Conservation (phyloP, 2,888 invertebrate species). For the Balanococcus diminutus region DNA sequence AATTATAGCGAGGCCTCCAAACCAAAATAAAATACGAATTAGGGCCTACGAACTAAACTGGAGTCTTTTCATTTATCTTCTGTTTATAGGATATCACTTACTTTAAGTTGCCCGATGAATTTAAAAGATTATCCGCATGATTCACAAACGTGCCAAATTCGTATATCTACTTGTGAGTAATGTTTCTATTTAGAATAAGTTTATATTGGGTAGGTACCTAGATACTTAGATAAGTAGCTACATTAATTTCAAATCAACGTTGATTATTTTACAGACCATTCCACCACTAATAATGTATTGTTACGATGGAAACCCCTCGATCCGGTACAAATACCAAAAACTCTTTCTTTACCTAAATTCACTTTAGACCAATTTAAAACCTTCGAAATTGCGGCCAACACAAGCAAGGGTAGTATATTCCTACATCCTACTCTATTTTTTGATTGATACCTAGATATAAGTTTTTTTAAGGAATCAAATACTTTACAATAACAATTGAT, state of each 20-base stretch:
- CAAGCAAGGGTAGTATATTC: neutral
- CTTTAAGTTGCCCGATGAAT: slow-evolving; percentile 13
- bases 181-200: neutral
- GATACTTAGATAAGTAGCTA: neutral
- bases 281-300: neutral
- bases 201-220: neutral
- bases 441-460: too few relatives aligned
- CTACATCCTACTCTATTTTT: too few relatives aligned
- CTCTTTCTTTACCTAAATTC: neutral
- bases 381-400: neutral
- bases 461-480: too few relatives aligned
- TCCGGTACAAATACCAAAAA: neutral
- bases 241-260: neutral
- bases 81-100: neutral
- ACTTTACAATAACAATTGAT: too few relatives aligned
- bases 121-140: neutral
- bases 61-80: too few relatives aligned
- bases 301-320: neutral
- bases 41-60: too few relatives aligned
- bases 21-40: too few relatives aligned
- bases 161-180: neutral
- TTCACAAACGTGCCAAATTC: neutral
- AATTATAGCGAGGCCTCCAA: too few relatives aligned
- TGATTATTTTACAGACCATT: neutral
- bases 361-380: neutral